Percentiles rank a stretch among this genome's conserved stretches.
These are phyloP conservation scores for Saccostrea glomerata DNA, from an alignment of 1,140 invertebrate genomes.

Conservation along the genomic window DNA sequence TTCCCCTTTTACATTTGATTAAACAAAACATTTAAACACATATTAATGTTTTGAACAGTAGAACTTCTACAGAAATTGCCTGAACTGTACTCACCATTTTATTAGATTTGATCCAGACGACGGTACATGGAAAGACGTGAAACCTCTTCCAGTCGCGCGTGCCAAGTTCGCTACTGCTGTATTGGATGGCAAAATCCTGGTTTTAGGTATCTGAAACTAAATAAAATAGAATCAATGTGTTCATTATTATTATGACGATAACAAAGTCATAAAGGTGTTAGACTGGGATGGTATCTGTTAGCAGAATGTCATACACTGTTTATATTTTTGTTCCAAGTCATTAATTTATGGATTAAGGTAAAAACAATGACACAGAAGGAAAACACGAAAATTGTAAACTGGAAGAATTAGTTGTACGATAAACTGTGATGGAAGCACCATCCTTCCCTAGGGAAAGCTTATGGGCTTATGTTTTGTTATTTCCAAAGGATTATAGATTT, in stretches of 20 bases:
- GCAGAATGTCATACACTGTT: background rate
- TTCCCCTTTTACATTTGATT: background rate
- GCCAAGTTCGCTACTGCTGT: slow-evolving; percentile 62
- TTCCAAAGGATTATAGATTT: too few relatives aligned
- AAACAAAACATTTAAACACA: too few relatives aligned
- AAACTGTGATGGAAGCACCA: background rate
- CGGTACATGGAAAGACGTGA: slow-evolving; percentile 56
- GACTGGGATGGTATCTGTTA: background rate
- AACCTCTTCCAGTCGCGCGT: slow-evolving; percentile 52
- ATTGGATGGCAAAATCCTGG: slow-evolving; percentile 57
- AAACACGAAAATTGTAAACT: background rate
- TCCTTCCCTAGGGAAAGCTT: too few relatives aligned
- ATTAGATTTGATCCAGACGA: slow-evolving; percentile 62
- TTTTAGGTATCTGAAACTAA: slow-evolving; percentile 55
- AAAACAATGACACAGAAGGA: background rate
- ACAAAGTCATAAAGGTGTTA: background rate
- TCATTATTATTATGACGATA: background rate
- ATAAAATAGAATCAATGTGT: background rate
- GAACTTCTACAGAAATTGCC: too few relatives aligned
- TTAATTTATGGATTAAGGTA: background rate
- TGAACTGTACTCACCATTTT: slow-evolving; percentile 33
- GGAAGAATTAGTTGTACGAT: background rate
- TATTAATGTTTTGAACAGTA: too few relatives aligned
- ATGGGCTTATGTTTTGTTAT: too few relatives aligned
- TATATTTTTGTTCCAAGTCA: background rate